Evolutionary conservation across 2,113 vertebrate species (phyloP), one percentile per base, ranked within the genome.

Genomic region (Aptenodytes forsteri): DNA sequence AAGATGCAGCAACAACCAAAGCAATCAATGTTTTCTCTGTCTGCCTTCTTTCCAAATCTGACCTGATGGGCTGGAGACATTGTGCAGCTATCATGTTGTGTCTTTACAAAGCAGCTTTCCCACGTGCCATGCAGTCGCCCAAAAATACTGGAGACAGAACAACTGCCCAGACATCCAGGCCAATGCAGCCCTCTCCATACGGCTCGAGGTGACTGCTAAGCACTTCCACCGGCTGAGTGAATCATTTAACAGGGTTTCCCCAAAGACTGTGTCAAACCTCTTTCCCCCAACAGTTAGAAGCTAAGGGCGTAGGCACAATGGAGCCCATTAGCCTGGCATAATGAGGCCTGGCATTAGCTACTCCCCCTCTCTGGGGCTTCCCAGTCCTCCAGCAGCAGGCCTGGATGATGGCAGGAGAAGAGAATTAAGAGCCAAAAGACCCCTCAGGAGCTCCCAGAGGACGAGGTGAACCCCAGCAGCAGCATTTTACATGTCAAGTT

Each of bases 401-500:
- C 40, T 62, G 30, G 17, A 27, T 29, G 29, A 78, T 0, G 3
- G 23, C 52, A 70, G 20, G 11, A 86, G 14, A 32, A 40, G 25
- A 59, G 23, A 83, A 56, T 16, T 16, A 54, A 38, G n/a, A 54
- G 85, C 22, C 52, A 20, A 52, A 64, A 40, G 32, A 29, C 13
- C 16, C 64, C 32, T 34, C 34, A 36, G 55, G 42, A 82, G 46
- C 49, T 44, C 40, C 16, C 46, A 34, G 30, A 71, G 30, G 59
- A 61, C 0, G 3, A 56, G 32, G 34, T 18, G 78, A 92, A 40
- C 3, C 36, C 75, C 78, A 56, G 62, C 17, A 36, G 87, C 61
- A 73, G 67, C 4, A 1, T 34, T 66, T 18, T 23, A 42, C 34
- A 9, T 0, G 5, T 3, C 0, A 1, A 21, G 15, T 0, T 22